Evolutionary conservation across 2,888 invertebrate genomes (phyloP), one percentile per base, ranked within the genome.

Genomic region (Cerastis leucographa): DNA sequence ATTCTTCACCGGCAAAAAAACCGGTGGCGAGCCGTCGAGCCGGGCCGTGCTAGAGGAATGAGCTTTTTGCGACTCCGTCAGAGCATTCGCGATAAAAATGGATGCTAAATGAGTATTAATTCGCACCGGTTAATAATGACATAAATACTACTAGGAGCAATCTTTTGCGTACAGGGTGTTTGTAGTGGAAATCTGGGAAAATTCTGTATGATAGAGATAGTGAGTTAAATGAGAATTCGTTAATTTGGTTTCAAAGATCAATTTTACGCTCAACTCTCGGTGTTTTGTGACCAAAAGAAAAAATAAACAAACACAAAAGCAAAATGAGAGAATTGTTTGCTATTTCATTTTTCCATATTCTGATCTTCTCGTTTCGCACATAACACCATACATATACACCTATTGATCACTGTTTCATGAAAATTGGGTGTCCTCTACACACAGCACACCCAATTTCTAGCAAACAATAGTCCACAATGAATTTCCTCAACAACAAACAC

Each of bases 81-180:
- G 93, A 91, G 92, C 92, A 92, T 93, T 91, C 91, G 94, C 92
- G 93, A 93, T 93, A 94, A 95, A 96, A 95, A 94, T 94, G 94
- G 92, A 93, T 94, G 91, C 93, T 93, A 95, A 96, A 96, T 95
- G 96, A 95, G 96, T 95, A 96, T 96, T 96, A 96, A 96, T 96
- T 96, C 95, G 93, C 95, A 92, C 94, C 93, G 93, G 95, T 95
- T 96, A 96, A 96, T 96, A 96, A 96, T 96, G 96, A 96, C 96
- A 96, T 96, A 96, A 96, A 96, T 96, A 96, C 94, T 74, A 91
- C 93, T 95, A 94, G 94, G 92, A 92, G 92, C 93, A 89, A 89
- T 90, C 87, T 89, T 89, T 79, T 67, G 65, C 76, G 77, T 93
- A 96, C 91, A 94, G 95, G 94, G 72, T 93, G 96, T 61, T 67